Percentiles rank a stretch among this genome's conserved stretches.
Conservation (phyloP, 2,888 invertebrate genomes). For the Pseudanteris insignis region DNA sequence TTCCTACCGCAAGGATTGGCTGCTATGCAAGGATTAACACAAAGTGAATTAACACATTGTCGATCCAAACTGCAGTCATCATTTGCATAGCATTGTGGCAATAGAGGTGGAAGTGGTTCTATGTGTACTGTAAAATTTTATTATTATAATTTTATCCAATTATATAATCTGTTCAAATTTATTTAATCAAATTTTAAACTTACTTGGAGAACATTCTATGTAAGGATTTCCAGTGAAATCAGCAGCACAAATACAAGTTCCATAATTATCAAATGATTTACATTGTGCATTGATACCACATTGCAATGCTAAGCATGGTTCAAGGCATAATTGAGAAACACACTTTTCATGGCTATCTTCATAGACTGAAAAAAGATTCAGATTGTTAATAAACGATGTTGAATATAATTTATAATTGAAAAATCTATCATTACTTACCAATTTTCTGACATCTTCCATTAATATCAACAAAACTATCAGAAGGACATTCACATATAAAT, state of each 20-base stretch:
- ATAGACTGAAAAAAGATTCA: constrained; percentile 67
- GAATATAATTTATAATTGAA: not conserved
- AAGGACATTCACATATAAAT: constrained; percentile 86
- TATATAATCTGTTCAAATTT: too few relatives aligned
- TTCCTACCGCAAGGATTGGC: constrained; percentile 78
- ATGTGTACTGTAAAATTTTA: constrained; percentile 56
- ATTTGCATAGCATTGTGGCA: constrained; percentile 79
- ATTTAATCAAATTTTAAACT: constrained; percentile 46
- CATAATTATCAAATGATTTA: constrained; percentile 78
- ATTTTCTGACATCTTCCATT: constrained; percentile 76
- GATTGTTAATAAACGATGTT: not conserved
- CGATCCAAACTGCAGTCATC: constrained; percentile 81
- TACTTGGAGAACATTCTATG: constrained; percentile 77
- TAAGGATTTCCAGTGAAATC: constrained; percentile 83
- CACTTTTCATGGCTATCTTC: constrained; percentile 77
- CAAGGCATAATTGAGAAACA: constrained; percentile 78
- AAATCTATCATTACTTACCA: constrained; percentile 52
- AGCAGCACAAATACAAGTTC: constrained; percentile 80
- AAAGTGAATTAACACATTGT: constrained; percentile 79
- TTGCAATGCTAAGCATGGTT: constrained; percentile 79
- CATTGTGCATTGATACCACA: constrained; percentile 89
- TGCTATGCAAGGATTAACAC: constrained; percentile 79
- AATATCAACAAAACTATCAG: constrained; percentile 79
- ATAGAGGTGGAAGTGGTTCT: constrained; percentile 52
- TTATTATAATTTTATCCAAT: constrained; percentile 5